Conservation (phyloP, 2,797 vertebrate species). For the Semotilus atromaculatus region DNA sequence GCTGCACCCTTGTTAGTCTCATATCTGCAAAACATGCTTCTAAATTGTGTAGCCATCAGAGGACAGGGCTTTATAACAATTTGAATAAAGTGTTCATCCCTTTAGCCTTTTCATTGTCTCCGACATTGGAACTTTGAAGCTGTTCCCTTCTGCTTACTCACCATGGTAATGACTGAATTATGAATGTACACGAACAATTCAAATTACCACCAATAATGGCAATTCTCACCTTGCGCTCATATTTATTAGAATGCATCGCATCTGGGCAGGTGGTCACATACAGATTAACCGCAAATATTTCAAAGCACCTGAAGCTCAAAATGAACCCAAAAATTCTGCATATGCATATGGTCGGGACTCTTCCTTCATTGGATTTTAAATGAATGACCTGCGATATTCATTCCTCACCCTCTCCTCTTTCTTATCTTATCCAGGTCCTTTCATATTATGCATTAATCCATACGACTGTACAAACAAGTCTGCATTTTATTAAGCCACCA, state of each 20-base stretch:
- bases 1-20: neutral
- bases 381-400: neutral
- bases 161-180: neutral
- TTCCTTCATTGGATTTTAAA: neutral
- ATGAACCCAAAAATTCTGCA: neutral
- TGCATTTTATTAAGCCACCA: constrained; percentile 30
- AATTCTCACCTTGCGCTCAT: neutral
- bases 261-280: neutral
- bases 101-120: neutral
- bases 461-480: constrained; percentile 5
- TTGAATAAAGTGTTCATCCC: neutral
- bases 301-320: neutral
- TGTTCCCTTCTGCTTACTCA: neutral
- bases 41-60: neutral
- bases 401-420: neutral
- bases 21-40: neutral
- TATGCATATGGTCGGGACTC: neutral
- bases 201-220: neutral
- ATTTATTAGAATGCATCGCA: neutral
- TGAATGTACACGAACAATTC: no score
- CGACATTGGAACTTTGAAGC: neutral
- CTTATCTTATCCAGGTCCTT: neutral
- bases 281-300: neutral
- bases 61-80: neutral
- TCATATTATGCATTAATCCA: neutral